Conservation (phyloP, 2,113 vertebrate species). For the Notothenia coriiceps region DNA sequence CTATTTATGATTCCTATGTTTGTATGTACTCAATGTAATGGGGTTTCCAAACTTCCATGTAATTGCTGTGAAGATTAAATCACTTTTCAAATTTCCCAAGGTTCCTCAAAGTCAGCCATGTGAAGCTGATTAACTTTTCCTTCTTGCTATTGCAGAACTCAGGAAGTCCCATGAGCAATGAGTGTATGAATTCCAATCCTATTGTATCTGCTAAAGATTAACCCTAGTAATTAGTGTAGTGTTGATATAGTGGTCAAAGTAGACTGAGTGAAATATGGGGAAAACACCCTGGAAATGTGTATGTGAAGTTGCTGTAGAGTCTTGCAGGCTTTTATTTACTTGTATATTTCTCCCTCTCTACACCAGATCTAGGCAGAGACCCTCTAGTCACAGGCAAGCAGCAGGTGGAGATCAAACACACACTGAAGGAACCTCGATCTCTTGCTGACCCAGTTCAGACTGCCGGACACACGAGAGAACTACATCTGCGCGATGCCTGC, state of each 20-base stretch:
- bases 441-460: conserved; percentile 84
- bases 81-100: conserved; percentile 18
- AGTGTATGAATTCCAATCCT: not conserved
- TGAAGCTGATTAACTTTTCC: conserved; percentile 13
- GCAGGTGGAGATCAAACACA: conserved; percentile 91
- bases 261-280: not conserved
- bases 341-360: not conserved
- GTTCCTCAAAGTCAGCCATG: conserved; percentile 52
- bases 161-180: conserved; percentile 16
- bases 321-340: conserved; percentile 1
- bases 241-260: not conserved
- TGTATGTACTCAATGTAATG: not conserved
- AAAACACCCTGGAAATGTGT: not conserved
- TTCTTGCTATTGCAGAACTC: conserved; percentile 34
- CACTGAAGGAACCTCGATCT: conserved; percentile 88
- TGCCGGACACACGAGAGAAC: conserved; percentile 71
- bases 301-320: not conserved
- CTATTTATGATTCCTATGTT: not conserved
- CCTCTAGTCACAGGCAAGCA: conserved; percentile 88
- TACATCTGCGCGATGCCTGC: conserved; percentile 72
- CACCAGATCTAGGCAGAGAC: conserved; percentile 88
- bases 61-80: conserved; percentile 14
- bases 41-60: conserved; percentile 11
- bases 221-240: not conserved
- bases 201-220: not conserved